Percentiles rank a stretch among this genome's conserved stretches.
Conservation (phyloP, 1,140 invertebrate species). For the Periplaneta americana region DNA sequence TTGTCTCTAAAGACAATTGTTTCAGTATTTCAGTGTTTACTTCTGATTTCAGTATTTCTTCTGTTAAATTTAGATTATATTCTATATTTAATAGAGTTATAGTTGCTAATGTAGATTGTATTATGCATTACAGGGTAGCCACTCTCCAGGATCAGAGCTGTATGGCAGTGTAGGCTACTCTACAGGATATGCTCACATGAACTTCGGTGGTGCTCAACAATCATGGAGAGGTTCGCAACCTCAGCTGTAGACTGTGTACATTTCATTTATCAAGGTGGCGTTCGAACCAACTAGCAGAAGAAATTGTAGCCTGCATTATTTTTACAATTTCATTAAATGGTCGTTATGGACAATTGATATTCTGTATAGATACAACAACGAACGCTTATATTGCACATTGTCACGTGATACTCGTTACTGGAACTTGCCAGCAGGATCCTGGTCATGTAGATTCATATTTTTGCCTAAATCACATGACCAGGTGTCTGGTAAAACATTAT, state of each 20-base stretch:
- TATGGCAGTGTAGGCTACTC: slow-evolving; percentile 48
- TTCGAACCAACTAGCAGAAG: background rate
- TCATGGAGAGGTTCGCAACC: slow-evolving; percentile 42
- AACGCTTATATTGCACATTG: background rate
- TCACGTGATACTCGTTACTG: background rate
- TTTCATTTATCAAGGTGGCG: background rate
- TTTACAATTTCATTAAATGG: background rate
- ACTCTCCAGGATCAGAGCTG: slow-evolving; percentile 42
- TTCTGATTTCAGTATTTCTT: too few relatives aligned
- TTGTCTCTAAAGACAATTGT: too few relatives aligned
- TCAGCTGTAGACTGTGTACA: background rate
- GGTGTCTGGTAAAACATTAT: background rate
- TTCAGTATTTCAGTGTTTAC: too few relatives aligned
- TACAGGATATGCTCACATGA: slow-evolving; percentile 39
- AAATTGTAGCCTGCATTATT: background rate
- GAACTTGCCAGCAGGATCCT: background rate
- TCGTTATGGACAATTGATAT: background rate
- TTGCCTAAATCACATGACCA: background rate
- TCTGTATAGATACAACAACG: background rate
- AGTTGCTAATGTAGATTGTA: background rate
- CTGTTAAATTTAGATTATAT: too few relatives aligned
- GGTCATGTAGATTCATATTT: background rate
- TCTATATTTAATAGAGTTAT: too few relatives aligned
- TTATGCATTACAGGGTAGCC: slow-evolving; percentile 36
- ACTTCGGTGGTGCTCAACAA: slow-evolving; percentile 30